These are phyloP conservation scores for Lanius ludovicianus DNA, from an alignment of 2,113 vertebrate species.

Conservation along the genomic window DNA sequence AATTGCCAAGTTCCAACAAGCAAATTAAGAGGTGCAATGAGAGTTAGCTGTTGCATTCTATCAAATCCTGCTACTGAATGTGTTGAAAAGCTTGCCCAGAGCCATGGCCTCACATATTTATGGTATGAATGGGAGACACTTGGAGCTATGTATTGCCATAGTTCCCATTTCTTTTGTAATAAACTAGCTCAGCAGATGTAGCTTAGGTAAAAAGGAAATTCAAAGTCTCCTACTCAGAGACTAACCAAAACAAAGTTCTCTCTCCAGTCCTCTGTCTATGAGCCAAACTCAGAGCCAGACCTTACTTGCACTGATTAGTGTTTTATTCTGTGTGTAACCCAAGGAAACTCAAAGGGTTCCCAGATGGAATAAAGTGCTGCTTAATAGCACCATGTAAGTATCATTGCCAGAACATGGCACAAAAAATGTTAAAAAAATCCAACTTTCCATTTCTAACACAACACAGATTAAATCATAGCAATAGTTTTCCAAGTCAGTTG, in stretches of 20 bases:
- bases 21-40: slow-evolving; percentile 61
- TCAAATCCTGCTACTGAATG: slow-evolving; percentile 59
- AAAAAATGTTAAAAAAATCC: neutral
- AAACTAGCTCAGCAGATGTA: slow-evolving; percentile 66
- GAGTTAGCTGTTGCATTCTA: slow-evolving; percentile 64
- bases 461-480: neutral
- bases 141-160: slow-evolving; percentile 56
- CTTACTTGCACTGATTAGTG: slow-evolving; percentile 40
- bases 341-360: slow-evolving; percentile 18
- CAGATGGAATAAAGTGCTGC: slow-evolving; percentile 1
- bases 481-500: neutral
- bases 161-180: slow-evolving; percentile 61
- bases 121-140: slow-evolving; percentile 48
- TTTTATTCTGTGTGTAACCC: slow-evolving; percentile 37
- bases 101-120: slow-evolving; percentile 56
- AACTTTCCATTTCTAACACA: neutral
- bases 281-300: slow-evolving; percentile 33
- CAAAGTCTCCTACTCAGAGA: slow-evolving; percentile 45
- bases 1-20: slow-evolving; percentile 61
- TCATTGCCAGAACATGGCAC: neutral
- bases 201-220: slow-evolving; percentile 57
- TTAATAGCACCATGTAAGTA: neutral
- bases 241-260: slow-evolving; percentile 47
- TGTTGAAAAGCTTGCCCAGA: slow-evolving; percentile 49
- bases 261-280: slow-evolving; percentile 34